Base-by-base conservation (phyloP, 2,797 vertebrate species). In the Nyctibius grandis region DNA sequence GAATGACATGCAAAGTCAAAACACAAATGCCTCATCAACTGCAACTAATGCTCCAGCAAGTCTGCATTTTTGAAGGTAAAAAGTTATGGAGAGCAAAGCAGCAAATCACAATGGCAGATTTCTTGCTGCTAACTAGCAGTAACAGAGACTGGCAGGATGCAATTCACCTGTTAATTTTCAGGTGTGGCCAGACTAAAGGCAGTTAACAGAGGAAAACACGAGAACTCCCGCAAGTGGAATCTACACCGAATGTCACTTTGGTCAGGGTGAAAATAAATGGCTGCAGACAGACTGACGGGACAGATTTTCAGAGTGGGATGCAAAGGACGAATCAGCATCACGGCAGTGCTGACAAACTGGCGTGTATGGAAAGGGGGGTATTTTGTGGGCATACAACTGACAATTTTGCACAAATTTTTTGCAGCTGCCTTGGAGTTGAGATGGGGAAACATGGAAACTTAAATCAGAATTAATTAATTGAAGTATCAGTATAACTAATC, bases 21-120 rank as follows among this genome's bases (percentile, higher is more conserved):
- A 85, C 63, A 92, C 20, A 90, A 93, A 79, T 82, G 28, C 26
- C 26, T 91, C 74, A 77, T 86, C 56, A 91, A 4, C 47, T 82
- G 1, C 4, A 84, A 91, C 56, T 69, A 69, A 57, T 67, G 29
- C 9, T 84, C 20, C n/a, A 68, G 21, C 40, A 67, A 57, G 16
- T n/a, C 53, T 96, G 33, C 16, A 38, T 90, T 77, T 77, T 86
- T 53, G 59, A 60, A 42, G 23, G 8, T 78, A 64, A 54, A 88
- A 89, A 82, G 8, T 28, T 68, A 21, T 0, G 3, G 8, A 51
- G 42, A 57, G 17, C 29, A 82, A 53, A 64, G 0, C 31, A 75
- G 13, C 15, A 53, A 29, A 50, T 85, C 21, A 47, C 14, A 44
- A 51, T 73, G 17, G 28, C 53, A 90, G 12, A 48, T 60, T 84